Evolutionary conservation across 2,113 vertebrate genomes (phyloP), one percentile per base, ranked within the genome.

Genomic region (Neomonachus schauinslandi): DNA sequence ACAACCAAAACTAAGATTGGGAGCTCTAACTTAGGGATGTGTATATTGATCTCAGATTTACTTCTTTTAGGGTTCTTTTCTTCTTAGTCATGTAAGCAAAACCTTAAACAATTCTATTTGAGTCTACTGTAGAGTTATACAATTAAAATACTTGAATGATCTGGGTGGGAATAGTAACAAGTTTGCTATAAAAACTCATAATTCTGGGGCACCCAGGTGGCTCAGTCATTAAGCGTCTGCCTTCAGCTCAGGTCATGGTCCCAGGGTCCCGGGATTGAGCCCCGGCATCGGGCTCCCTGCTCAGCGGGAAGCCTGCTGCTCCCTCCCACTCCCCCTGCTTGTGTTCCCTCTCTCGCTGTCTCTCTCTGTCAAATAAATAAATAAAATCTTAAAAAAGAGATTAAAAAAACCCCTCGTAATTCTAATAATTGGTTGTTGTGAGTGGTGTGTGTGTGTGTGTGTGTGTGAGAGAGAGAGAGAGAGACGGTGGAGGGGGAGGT

Each of bases 131-230:
- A 21, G 5, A 33, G 13, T 55, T 49, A 49, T 53, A 71, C 4
- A 59, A 19, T 71, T 91, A 87, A 94, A 67, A 18, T 57, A 89
- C 49, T 74, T 71, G 67, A 87, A 65, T 88, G 33, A 97, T 18
- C 59, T 96, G 49, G 12, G 26, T 83, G 61, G 33, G 13, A 90
- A 74, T 80, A 69, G 39, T 93, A 72, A 88, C 5, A n/a, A 53
- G 22, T 79, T 94, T 91, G 9, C 13, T 80, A 53, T 83, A 74
- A 90, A 89, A 92, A 55, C 26, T 59, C 39, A 53, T 55, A 57
- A 69, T 76, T 95, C 14, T 7, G 46, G 46, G 46, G 46, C 46
- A 46, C 46, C 46, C 1, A 1, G 46, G 46, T 46, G 46, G 46
- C 46, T 46, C 46, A 46, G 8, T 46, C 46, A 46, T 46, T 46